A percentile compares a stretch with the other conserved stretches of the same genome.
Conservation (phyloP, 2,888 invertebrate genomes). For the Drosophila lutescens region DNA sequence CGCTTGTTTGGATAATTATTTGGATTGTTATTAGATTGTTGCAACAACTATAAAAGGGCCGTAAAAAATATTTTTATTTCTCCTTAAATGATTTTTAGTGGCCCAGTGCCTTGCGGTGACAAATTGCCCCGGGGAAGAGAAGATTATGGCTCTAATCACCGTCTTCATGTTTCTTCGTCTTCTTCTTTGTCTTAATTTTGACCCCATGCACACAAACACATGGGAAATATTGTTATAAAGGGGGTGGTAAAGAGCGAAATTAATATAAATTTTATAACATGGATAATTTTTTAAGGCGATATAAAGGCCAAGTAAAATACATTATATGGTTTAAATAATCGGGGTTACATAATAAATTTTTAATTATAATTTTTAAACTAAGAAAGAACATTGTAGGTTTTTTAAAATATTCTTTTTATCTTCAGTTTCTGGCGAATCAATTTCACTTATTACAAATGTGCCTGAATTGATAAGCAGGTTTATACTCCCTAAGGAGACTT, state of each 20-base stretch:
- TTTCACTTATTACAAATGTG: too few species aligned
- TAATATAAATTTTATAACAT: background rate
- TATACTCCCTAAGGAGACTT: background rate
- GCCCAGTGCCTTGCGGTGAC: constrained; percentile 72
- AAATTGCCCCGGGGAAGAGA: constrained; percentile 63
- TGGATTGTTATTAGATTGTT: constrained; percentile 83
- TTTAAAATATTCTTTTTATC: too few species aligned
- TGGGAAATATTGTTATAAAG: background rate
- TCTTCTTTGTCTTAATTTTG: constrained; percentile 17
- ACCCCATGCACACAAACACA: background rate
- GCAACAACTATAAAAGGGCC: constrained; percentile 81
- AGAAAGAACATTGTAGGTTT: too few species aligned
- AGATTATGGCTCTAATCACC: constrained; percentile 75
- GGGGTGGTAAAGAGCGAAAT: background rate
- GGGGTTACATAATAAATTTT: too few species aligned
- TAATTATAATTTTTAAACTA: too few species aligned
- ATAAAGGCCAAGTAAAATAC: background rate
- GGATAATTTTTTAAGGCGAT: background rate
- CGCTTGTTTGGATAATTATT: constrained; percentile 82
- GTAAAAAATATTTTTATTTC: constrained; percentile 80
- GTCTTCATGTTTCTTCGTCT: constrained; percentile 48
- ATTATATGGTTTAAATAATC: too few species aligned
- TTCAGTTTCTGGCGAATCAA: too few species aligned
- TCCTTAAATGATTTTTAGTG: constrained; percentile 79
- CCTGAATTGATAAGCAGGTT: too few species aligned